These are phyloP conservation scores for Delichon dasypus DNA, from an alignment of 2,797 vertebrate genomes.

Conservation along the genomic window DNA sequence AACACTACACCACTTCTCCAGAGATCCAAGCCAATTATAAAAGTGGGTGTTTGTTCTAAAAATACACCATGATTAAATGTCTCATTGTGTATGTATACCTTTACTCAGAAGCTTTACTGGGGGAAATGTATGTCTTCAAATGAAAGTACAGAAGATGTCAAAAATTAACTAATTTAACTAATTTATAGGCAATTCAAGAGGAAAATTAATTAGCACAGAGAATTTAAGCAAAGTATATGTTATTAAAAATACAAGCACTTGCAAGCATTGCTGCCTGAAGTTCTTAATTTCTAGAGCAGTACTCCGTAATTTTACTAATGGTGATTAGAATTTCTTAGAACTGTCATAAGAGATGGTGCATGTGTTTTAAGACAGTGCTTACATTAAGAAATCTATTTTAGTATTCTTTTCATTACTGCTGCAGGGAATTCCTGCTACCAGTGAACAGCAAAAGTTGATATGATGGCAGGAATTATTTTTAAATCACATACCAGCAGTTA, in stretches of 20 bases:
- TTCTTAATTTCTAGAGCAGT: background rate
- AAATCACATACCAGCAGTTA: background rate
- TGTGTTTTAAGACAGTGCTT: background rate
- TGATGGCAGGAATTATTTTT: background rate
- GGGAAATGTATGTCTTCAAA: background rate
- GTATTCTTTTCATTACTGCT: background rate
- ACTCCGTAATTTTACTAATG: background rate
- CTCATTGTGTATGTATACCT: background rate
- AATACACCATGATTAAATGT: background rate
- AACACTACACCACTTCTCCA: background rate
- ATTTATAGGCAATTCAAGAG: background rate
- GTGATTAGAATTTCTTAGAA: background rate
- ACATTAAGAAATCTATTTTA: conserved; percentile 11
- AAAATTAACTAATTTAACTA: background rate
- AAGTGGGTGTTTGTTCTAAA: background rate
- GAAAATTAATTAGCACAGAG: background rate
- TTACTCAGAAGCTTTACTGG: background rate
- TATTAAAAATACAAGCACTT: background rate
- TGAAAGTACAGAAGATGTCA: background rate
- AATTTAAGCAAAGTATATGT: background rate
- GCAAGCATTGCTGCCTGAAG: background rate
- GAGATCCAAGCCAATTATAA: background rate
- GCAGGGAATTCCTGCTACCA: background rate
- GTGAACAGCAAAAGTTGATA: background rate
- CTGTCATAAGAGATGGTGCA: background rate